These are phyloP conservation scores for Chymomyza caudatula DNA, from an alignment of 2,888 invertebrate species.

Conservation along the genomic window DNA sequence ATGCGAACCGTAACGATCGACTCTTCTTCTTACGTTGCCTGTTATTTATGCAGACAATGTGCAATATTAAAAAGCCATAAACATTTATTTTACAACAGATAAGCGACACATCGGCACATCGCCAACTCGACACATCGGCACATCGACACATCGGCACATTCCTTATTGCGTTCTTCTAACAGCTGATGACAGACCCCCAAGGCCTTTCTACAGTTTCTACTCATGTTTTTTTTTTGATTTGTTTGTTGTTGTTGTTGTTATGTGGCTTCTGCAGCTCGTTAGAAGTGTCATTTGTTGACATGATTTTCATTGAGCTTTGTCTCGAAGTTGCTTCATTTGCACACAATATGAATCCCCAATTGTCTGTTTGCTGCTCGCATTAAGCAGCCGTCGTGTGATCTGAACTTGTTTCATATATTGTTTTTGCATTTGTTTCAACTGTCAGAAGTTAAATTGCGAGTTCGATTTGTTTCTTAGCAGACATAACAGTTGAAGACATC, in stretches of 20 bases:
- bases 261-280: too few relatives aligned
- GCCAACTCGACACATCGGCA: too few relatives aligned
- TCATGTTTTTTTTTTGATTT: neutral
- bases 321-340: conserved; percentile 30
- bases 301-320: neutral
- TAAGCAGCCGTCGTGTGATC: neutral
- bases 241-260: too few relatives aligned
- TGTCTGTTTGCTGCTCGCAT: neutral
- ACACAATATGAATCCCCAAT: conserved; percentile 43
- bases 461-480: neutral
- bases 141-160: too few relatives aligned
- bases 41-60: conserved; percentile 73
- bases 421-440: neutral
- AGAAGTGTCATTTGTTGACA: neutral
- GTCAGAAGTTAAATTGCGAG: conserved; percentile 1
- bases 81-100: conserved; percentile 69
- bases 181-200: neutral
- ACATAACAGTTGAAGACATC: neutral
- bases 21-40: conserved; percentile 18
- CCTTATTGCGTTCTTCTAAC: conserved; percentile 9
- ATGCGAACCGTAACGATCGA: neutral
- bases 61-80: conserved; percentile 73
- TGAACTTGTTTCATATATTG: conserved; percentile 7
- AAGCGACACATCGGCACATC: too few relatives aligned
- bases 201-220: too few relatives aligned